Evolutionary conservation across 2,888 invertebrate genomes (phyloP), one percentile per base, ranked within the genome.

Genomic region (Parnassius smintheus): DNA sequence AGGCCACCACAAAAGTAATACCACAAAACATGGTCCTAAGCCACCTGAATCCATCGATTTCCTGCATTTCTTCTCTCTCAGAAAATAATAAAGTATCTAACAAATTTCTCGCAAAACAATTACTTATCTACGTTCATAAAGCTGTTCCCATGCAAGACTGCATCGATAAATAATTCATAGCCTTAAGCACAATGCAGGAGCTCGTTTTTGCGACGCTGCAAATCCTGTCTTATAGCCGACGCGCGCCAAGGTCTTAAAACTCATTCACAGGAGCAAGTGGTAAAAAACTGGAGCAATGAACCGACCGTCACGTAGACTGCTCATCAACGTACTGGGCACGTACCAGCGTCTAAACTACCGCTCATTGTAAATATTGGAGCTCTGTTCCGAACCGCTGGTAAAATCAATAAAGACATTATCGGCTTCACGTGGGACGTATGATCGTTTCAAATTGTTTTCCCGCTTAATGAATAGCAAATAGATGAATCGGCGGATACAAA

Each of bases 211-310:
- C 49, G 41, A 74, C 68, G 73, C 71, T 68, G 82, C 83, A 86
- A 86, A 86, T 84, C 81, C 81, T 77, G 77, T 68, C 74, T 65
- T 64, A 45, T 59, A n/a, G 18, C 61, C 67, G 59, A 49, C 51
- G 58, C 81, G 74, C 72, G 75, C 81, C 83, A 85, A 86, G 83
- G 85, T 83, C 83, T 81, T 82, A 80, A 81, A 82, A 82, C 86
- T 86, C 86, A 87, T 88, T 88, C 87, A 88, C 83, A 82, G 87
- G 88, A 87, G 86, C 83, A 83, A 84, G 80, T 49, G 49, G 49
- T 81, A 88, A 89, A 89, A 89, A 91, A 91, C 82, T 91, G 75
- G 91, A 88, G 89, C 90, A 87, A 89, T 86, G 89, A 88, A 91
- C 91, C 83, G 81, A 75, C 75, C 85, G 85, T 87, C 90, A 90